Conservation (phyloP, 1,140 invertebrate genomes). For the Lethrus apterus region DNA sequence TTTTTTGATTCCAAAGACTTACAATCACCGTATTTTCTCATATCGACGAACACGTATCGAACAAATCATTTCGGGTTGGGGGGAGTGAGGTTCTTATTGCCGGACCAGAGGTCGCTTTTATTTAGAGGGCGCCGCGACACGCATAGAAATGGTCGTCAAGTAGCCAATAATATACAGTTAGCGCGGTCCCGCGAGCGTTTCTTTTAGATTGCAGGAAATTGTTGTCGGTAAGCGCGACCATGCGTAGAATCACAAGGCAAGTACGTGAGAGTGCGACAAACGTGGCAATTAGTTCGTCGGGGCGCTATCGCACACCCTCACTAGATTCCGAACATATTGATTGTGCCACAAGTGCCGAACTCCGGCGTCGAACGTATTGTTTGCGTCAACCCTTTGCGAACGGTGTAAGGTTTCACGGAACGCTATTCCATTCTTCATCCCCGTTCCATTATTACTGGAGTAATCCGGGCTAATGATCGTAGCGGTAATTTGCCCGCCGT, state of each 20-base stretch:
- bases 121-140: constrained; percentile 29
- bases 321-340: constrained; percentile 10
- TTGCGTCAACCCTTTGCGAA: constrained; percentile 21
- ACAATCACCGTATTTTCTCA: constrained; percentile 16
- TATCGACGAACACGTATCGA: constrained; percentile 32
- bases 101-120: constrained; percentile 23
- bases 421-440: constrained; percentile 12
- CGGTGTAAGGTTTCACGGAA: constrained; percentile 11
- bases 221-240: constrained; percentile 12
- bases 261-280: constrained; percentile 15
- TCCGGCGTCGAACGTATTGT: constrained; percentile 18
- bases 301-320: too few relatives aligned
- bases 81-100: constrained; percentile 8
- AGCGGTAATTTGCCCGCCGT: constrained; percentile 23
- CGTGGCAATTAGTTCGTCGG: constrained; percentile 15
- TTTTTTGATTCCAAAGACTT: too few relatives aligned
- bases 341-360: constrained; percentile 13
- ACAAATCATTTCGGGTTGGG: constrained; percentile 37
- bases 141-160: constrained; percentile 39
- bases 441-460: constrained; percentile 14
- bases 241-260: constrained; percentile 15
- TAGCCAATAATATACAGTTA: constrained; percentile 35
- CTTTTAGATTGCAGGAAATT: constrained; percentile 29
- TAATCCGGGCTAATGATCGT: constrained; percentile 33
- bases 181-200: constrained; percentile 30